phyloP scores from a whole-genome alignment of 2,113 vertebrate genomes.

The Hirundichthys speculiger region DNA sequence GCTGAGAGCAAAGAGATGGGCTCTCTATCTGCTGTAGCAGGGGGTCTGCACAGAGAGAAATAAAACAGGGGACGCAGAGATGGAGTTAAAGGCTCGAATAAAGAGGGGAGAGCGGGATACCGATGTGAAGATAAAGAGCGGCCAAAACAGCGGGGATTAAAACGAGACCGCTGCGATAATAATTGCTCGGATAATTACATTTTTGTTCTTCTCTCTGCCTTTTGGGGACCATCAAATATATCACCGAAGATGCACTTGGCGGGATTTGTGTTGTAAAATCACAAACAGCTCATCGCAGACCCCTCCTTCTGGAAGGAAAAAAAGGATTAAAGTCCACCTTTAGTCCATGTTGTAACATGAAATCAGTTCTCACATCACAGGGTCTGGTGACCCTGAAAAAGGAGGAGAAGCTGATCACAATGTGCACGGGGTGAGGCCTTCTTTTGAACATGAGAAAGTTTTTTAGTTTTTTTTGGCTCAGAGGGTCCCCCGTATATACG shows the following conservation, averaged over 20 bases:
- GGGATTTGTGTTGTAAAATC: conserved; percentile 4
- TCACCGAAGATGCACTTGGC: not conserved
- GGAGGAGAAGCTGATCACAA: too few relatives aligned
- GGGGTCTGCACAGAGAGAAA: conserved; percentile 44
- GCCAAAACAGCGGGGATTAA: conserved; percentile 29
- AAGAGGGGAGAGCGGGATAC: not conserved
- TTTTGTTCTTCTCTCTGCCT: not conserved
- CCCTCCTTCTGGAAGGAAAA: not conserved
- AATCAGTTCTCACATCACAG: too few relatives aligned
- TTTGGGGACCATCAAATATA: conserved; percentile 1
- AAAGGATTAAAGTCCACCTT: not conserved
- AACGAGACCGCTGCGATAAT: conserved; percentile 31
- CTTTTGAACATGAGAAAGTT: too few relatives aligned
- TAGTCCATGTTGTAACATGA: not conserved
- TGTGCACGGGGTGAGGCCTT: too few relatives aligned
- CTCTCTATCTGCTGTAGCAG: conserved; percentile 41
- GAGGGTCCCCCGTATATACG: too few relatives aligned
- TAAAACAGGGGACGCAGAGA: conserved; percentile 13
- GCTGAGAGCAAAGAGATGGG: conserved; percentile 69
- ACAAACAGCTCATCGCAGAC: not conserved
- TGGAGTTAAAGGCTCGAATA: conserved; percentile 1
- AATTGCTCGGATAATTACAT: conserved; percentile 16
- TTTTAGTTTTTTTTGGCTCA: too few relatives aligned
- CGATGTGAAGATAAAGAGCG: conserved; percentile 29
- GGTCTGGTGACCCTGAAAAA: too few relatives aligned